Evolutionary conservation across 2,888 invertebrate genomes (phyloP).

Genomic region (Heliconius ethilla): DNA sequence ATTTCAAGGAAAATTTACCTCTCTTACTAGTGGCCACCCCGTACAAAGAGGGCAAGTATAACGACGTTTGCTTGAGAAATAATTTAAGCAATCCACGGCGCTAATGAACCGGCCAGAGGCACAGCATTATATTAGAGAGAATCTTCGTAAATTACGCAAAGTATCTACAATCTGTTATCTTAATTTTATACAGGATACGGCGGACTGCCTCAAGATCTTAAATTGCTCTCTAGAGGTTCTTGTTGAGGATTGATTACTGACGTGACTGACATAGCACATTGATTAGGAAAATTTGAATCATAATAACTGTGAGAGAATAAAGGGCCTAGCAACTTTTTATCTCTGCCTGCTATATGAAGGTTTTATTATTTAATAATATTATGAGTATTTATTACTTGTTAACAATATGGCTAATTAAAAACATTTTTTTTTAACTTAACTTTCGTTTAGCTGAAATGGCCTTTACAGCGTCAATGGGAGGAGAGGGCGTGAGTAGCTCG

Average conservation of each 20-base stretch:
- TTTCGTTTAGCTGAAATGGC: too few species aligned
- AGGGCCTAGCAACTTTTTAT: background rate
- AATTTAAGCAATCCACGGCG: conserved; percentile 48
- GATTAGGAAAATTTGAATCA: background rate
- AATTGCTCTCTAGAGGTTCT: background rate
- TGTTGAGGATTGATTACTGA: background rate
- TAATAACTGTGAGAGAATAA: background rate
- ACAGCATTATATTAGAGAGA: conserved; percentile 8
- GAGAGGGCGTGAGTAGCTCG: too few species aligned
- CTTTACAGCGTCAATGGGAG: too few species aligned
- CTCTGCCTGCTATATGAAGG: too few species aligned
- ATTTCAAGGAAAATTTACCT: background rate
- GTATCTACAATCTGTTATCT: conserved; percentile 12
- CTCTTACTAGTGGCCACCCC: conserved; percentile 31
- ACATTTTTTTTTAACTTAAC: too few species aligned
- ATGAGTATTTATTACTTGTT: too few species aligned
- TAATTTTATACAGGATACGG: background rate
- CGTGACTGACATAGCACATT: background rate
- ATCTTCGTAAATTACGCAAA: conserved; percentile 14
- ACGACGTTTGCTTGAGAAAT: conserved; percentile 48
- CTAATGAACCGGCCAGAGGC: conserved; percentile 48
- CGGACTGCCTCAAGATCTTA: background rate
- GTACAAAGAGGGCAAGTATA: conserved; percentile 27
- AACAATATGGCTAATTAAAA: too few species aligned
- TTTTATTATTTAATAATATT: too few species aligned